phyloP scores from a whole-genome alignment of 2,113 vertebrate genomes.

The Blennius ocellaris region DNA sequence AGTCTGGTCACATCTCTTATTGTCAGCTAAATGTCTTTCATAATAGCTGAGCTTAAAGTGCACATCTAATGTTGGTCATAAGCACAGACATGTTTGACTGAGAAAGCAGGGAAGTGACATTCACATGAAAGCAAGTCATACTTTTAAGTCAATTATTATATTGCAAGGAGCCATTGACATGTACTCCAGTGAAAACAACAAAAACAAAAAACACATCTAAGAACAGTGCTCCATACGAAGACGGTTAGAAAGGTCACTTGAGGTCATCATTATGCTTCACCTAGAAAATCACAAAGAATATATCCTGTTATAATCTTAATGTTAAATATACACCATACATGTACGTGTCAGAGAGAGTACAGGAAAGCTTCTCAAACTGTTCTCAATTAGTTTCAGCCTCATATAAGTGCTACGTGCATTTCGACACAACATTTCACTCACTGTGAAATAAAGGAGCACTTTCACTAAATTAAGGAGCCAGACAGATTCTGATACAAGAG shows the following conservation, averaged over 20 bases:
- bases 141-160: too few species aligned
- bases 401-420: not conserved
- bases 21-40: not conserved
- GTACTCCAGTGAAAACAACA: not conserved
- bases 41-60: not conserved
- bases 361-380: slow-evolving; percentile 9
- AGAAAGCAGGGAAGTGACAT: not conserved
- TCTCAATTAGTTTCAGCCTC: not conserved
- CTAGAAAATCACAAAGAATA: too few species aligned
- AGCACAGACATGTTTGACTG: not conserved
- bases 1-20: slow-evolving; percentile 17
- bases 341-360: not conserved
- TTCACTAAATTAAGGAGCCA: not conserved
- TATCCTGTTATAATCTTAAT: too few species aligned
- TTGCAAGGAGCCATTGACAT: too few species aligned
- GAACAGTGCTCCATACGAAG: too few species aligned
- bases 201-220: too few species aligned
- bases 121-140: too few species aligned
- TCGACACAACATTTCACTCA: slow-evolving; percentile 42
- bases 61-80: not conserved
- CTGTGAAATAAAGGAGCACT: not conserved
- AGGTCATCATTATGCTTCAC: too few species aligned
- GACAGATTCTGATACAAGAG: not conserved
- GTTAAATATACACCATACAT: too few species aligned
- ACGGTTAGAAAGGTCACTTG: too few species aligned